Base-by-base conservation (phyloP, 2,888 invertebrate genomes). In the Gastracanthus pulcherrimus region DNA sequence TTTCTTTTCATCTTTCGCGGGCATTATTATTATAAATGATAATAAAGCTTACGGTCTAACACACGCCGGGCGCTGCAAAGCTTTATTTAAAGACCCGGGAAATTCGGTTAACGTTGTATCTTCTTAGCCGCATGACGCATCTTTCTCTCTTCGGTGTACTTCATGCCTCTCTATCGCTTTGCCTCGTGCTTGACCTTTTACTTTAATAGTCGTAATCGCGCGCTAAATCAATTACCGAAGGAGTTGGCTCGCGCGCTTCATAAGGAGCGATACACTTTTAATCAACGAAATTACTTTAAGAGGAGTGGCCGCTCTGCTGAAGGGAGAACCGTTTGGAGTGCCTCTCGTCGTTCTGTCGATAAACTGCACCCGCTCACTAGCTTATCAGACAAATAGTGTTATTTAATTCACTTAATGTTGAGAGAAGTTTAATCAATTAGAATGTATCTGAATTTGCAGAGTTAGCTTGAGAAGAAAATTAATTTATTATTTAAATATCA, bases 211-310 rank as follows among this genome's bases (percentile, higher is more conserved):
- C 29, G 23, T 58, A 58, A 58, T 58, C 58, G 58, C 13, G 4
- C 45, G 29, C n/a, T 45, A 34, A 48, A 19, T 38, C 11, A 13
- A 29, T 55, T 71, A 41, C 66, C 5, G 23, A 66, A 38, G 19
- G 38, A 16, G 62, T 19, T 62, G 34, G 19, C 60, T 31, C 7
- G 9, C n/a, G 16, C 31, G 9, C 60, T 31, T 31, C 34, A 31
- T 34, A 34, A 62, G 11, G 19, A 62, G 34, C 62, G 34, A 62
- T 62, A 62, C 3, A 34, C 62, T 62, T 62, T 62, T 62, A 62
- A 62, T 62, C 34, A 62, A 62, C 34, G n/a, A 36, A 62, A 62
- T 62, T 62, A 34, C 62, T 34, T 62, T 34, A 34, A 62, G 19
- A 36, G 62, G 62, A 62, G 62, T 62, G 62, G 62, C 62, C 34